Evolutionary conservation across 2,888 invertebrate genomes (phyloP).

Genomic region (Apamea epomidion): DNA sequence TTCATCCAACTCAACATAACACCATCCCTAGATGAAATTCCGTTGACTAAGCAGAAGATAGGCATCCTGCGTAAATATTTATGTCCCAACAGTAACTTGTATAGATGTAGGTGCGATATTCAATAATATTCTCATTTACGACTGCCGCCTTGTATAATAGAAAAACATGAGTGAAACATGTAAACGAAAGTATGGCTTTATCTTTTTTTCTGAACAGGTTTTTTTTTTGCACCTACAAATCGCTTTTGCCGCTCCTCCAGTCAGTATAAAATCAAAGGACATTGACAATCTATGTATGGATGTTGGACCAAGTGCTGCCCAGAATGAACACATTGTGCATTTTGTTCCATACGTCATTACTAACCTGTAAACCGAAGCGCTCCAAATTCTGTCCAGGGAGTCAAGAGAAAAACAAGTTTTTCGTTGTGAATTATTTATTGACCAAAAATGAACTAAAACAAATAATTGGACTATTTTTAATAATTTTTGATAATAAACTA

Average conservation of each 20-base stretch:
- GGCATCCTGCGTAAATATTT: conserved; percentile 44
- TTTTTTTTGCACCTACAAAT: not conserved
- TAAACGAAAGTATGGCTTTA: not conserved
- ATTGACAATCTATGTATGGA: too few species aligned
- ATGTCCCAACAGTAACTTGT: conserved; percentile 41
- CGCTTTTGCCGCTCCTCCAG: not conserved
- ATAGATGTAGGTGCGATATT: conserved; percentile 3
- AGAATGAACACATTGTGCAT: too few species aligned
- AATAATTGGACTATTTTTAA: too few species aligned
- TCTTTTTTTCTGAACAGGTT: not conserved
- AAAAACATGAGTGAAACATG: conserved; percentile 15
- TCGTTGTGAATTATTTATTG: too few species aligned
- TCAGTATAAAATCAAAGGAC: not conserved
- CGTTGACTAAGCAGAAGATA: conserved; percentile 53
- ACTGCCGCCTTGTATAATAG: conserved; percentile 34
- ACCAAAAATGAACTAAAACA: too few species aligned
- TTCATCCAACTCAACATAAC: conserved; percentile 7
- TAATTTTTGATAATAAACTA: too few species aligned
- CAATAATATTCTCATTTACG: conserved; percentile 37
- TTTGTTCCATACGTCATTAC: too few species aligned
- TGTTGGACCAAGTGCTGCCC: too few species aligned
- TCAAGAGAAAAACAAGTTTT: too few species aligned
- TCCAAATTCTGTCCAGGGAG: too few species aligned
- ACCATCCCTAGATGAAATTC: conserved; percentile 50
- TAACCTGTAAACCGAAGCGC: too few species aligned